Base-by-base conservation (phyloP, 2,888 invertebrate genomes). In the Panzeria rudis region DNA sequence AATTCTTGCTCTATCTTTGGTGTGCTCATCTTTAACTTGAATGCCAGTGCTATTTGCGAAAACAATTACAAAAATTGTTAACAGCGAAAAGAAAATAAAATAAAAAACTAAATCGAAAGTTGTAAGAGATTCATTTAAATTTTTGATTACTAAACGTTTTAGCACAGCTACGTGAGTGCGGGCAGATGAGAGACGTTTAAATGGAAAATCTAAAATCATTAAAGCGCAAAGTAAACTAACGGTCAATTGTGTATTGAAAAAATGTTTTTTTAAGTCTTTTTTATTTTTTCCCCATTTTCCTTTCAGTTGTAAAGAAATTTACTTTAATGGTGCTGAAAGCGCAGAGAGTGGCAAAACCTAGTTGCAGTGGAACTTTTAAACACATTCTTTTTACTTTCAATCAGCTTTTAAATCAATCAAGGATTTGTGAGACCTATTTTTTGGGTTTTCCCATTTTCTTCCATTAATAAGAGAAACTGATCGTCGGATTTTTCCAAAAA, bases 91-190 rank as follows among this genome's bases (percentile, higher is more conserved):
- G 32, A 88, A 88, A 13, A 38, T 13, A 38, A 11, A 87, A 88
- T 87, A 88, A 89, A 11, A 11, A 89, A 89, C 89, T 90, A 88
- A 91, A 91, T 90, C 89, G 89, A 89, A 91, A 91, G 89, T 91
- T 91, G 90, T 90, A 91, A 90, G 89, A 89, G 89, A 89, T 91
- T 90, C 89, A 91, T 91, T 91, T 91, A 91, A 91, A 91, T 91
- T 91, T 91, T 91, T 91, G 91, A 91, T 91, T 91, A 90, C 90
- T 90, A 85, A 85, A 82, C 81, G 78, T 71, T 82, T 75, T 69
- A 56, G 59, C 56, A 66, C 17, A 15, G 59, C 23, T 61, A 69
- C 62, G 76, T 76, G 71, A 29, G 15, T 20, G 62, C 13, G 52
- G 61, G 15, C 44, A 64, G 25, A 50, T 23, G 56, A 64, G 3